A percentile compares a stretch with the other conserved stretches of the same genome.
Conservation (phyloP, 2,113 vertebrate genomes). For the Lepus europaeus region DNA sequence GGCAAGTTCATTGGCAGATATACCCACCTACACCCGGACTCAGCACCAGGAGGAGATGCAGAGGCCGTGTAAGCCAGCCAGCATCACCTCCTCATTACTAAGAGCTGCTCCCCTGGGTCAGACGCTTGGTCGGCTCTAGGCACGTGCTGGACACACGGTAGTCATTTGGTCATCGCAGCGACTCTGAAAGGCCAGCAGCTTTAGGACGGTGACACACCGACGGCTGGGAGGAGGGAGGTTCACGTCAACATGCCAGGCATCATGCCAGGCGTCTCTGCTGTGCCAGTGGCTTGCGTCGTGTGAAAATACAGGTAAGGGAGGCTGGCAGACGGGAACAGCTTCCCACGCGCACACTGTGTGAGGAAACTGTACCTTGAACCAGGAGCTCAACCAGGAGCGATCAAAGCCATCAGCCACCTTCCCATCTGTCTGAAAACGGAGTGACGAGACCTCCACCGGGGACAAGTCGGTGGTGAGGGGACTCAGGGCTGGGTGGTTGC, state of each 20-base stretch:
- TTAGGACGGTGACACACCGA: background rate
- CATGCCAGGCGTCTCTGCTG: background rate
- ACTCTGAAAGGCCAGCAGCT: background rate
- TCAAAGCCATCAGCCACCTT: accelerated
- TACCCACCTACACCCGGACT: background rate
- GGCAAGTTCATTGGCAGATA: too few species aligned
- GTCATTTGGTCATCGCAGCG: background rate
- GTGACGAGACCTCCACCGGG: too few species aligned
- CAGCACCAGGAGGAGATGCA: too few species aligned
- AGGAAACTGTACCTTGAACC: background rate
- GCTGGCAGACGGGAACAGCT: background rate
- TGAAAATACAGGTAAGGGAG: background rate
- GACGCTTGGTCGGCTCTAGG: too few species aligned
- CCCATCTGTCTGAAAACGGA: too few species aligned
- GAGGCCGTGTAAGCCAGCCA: background rate
- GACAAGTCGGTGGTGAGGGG: too few species aligned
- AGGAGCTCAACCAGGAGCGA: background rate
- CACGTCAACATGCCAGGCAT: background rate
- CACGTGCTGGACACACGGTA: accelerated
- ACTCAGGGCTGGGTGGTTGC: background rate
- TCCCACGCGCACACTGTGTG: background rate
- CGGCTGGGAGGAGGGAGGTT: background rate
- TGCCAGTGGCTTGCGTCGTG: accelerated
- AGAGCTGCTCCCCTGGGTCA: background rate
- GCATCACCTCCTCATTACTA: background rate